Conservation (phyloP, 2,113 vertebrate genomes). For the Gnathonemus longibarbis region DNA sequence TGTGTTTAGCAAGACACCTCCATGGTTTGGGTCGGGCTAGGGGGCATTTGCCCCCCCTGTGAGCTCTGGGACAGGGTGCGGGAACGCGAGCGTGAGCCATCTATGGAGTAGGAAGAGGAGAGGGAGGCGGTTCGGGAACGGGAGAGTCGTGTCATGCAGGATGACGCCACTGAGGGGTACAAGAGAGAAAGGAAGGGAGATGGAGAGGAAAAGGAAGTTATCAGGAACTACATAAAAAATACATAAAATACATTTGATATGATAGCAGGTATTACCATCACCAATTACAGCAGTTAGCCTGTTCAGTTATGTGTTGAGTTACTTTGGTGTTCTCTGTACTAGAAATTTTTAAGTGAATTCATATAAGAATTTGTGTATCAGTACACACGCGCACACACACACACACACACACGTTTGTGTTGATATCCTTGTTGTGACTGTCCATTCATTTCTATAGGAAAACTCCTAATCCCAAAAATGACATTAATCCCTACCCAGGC, state of each 20-base stretch:
- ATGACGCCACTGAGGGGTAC: constrained; percentile 73
- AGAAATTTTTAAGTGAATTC: neutral
- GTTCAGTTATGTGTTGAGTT: neutral
- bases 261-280: neutral
- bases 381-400: neutral
- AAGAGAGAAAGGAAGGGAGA: constrained; percentile 3
- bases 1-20: constrained; percentile 77
- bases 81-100: constrained; percentile 72
- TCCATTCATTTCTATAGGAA: neutral
- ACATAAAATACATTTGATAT: neutral
- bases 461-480: neutral
- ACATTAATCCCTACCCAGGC: neutral
- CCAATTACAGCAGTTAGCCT: neutral
- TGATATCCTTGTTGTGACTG: neutral
- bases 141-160: constrained; percentile 85
- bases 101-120: constrained; percentile 76
- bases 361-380: neutral
- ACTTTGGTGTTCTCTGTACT: neutral
- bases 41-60: constrained; percentile 69
- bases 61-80: constrained; percentile 82
- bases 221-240: neutral
- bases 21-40: constrained; percentile 76
- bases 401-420: neutral
- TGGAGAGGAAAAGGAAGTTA: neutral
- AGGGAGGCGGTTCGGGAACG: constrained; percentile 84